A percentile compares a stretch with the other conserved stretches of the same genome.
phyloP scores from a whole-genome alignment of 2,113 vertebrate genomes.

The Rhinolophus sinicus region DNA sequence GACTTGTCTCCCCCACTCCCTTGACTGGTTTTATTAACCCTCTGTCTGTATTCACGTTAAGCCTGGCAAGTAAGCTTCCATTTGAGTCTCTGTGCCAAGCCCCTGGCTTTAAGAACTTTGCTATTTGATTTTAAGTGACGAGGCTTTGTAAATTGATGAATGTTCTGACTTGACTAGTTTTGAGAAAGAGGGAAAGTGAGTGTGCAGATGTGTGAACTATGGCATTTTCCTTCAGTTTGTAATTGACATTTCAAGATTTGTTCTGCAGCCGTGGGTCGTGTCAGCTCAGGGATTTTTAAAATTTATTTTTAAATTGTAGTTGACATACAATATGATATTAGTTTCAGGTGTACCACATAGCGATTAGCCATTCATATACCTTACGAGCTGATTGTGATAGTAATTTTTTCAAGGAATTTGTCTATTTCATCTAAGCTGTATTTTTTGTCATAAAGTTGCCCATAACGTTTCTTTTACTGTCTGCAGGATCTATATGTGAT shows the following conservation, averaged over 20 bases:
- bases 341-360: neutral
- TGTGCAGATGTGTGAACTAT: neutral
- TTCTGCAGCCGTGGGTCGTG: neutral
- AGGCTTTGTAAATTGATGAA: neutral
- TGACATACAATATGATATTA: neutral
- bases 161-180: neutral
- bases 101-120: neutral
- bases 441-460: neutral
- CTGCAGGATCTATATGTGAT: neutral
- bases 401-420: neutral
- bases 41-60: neutral
- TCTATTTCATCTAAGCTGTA: neutral
- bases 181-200: neutral
- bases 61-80: neutral
- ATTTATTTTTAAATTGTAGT: neutral
- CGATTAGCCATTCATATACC: neutral
- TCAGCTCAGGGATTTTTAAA: neutral
- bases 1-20: neutral
- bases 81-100: neutral
- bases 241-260: slow-evolving; percentile 1
- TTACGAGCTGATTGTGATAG: neutral
- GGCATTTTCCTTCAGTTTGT: neutral
- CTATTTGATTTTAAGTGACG: neutral
- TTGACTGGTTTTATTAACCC: neutral
- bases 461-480: neutral